These are phyloP conservation scores for Tetanocera ferruginea DNA, from an alignment of 2,888 invertebrate species.

Conservation along the genomic window DNA sequence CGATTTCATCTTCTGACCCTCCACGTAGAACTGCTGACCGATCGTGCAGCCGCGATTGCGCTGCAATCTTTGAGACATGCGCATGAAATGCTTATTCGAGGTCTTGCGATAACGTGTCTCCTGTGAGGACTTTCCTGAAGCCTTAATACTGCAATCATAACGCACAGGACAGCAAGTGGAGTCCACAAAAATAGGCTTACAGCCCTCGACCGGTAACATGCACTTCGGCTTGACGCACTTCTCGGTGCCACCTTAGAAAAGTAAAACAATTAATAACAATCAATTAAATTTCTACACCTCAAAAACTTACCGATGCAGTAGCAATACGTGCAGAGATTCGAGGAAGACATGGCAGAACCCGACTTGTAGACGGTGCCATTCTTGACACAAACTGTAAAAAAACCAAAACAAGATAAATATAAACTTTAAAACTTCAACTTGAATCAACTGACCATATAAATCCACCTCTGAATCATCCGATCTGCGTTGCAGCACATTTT, in stretches of 20 bases:
- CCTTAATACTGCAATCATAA: conserved; percentile 76
- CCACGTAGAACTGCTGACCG: conserved; percentile 74
- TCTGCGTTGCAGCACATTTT: conserved; percentile 64
- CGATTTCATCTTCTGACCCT: conserved; percentile 79
- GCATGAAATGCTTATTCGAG: conserved; percentile 65
- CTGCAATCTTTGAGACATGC: conserved; percentile 65
- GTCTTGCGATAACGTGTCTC: conserved; percentile 63
- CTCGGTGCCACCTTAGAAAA: conserved; percentile 73
- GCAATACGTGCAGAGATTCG: conserved; percentile 87
- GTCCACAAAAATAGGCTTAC: conserved; percentile 69
- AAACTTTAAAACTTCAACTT: not conserved
- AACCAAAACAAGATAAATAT: conserved; percentile 18
- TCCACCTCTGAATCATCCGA: conserved; percentile 68
- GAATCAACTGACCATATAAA: conserved; percentile 57
- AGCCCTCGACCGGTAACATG: conserved; percentile 79
- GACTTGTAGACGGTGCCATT: conserved; percentile 68
- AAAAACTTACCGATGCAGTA: conserved; percentile 77
- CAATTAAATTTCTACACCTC: not conserved
- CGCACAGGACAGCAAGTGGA: conserved; percentile 82
- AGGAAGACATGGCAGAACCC: conserved; percentile 83
- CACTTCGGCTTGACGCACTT: conserved; percentile 86
- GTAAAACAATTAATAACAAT: not conserved
- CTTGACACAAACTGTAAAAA: conserved; percentile 62
- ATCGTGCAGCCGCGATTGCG: conserved; percentile 74
- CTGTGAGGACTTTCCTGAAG: conserved; percentile 64